phyloP scores from a whole-genome alignment of 2,797 vertebrate species.

The Acanthopagrus latus region DNA sequence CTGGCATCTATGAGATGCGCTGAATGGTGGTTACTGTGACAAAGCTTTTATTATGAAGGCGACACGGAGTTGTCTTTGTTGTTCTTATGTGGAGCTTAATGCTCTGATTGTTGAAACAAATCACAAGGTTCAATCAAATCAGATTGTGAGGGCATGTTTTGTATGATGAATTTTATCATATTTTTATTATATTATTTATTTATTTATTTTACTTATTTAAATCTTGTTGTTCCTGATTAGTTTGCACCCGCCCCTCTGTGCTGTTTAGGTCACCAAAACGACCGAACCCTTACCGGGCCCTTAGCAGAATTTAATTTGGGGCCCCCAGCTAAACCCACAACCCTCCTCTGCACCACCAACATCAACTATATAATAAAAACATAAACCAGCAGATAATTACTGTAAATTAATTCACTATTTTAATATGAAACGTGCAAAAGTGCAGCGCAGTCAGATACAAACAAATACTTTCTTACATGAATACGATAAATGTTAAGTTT shows the following conservation, averaged over 20 bases:
- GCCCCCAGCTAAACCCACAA: too few relatives aligned
- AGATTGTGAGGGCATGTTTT: neutral
- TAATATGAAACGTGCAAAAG: too few relatives aligned
- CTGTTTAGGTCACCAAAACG: neutral
- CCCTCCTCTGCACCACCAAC: too few relatives aligned
- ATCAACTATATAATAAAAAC: too few relatives aligned
- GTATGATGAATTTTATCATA: neutral
- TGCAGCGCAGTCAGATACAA: too few relatives aligned
- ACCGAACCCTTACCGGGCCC: neutral
- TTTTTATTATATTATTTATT: too few relatives aligned
- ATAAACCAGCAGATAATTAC: too few relatives aligned
- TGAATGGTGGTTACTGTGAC: fast-evolving
- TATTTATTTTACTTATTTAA: neutral
- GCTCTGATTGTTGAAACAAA: neutral
- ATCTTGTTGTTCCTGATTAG: neutral
- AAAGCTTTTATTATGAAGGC: conserved; percentile 13
- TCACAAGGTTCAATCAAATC: conserved; percentile 1
- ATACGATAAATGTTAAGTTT: too few relatives aligned
- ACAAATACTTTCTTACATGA: too few relatives aligned
- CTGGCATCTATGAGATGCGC: fast-evolving
- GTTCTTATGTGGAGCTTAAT: neutral
- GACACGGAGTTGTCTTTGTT: fast-evolving
- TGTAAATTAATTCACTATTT: too few relatives aligned
- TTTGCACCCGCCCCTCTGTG: neutral
- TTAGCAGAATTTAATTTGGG: too few relatives aligned